Evolutionary conservation across 2,888 invertebrate species (phyloP), one percentile per base, ranked within the genome.

Genomic region (Latrodectus elegans): DNA sequence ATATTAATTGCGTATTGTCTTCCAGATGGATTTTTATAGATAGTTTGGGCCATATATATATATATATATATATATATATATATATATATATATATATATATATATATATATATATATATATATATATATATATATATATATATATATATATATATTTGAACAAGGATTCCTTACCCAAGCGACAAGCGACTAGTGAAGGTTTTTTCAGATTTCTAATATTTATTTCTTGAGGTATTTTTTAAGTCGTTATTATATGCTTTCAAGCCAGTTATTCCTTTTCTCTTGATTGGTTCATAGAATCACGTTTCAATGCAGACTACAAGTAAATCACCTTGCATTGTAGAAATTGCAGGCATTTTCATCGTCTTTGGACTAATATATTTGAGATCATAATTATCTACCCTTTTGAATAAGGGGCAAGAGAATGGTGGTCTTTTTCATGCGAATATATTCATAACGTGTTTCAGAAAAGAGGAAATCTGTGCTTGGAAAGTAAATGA

Each of bases 341-440:
- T 71, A 70, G 71, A 65, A 83, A 73, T 60, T 60, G 81, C 76
- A 22, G 67, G 72, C 53, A 51, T 71, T 77, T 83, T 83, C 83
- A 83, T 76, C 76, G 76, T 75, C 75, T 49, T 55, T 64, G 49
- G 64, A 76, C 71, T 83, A 83, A 83, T 83, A 76, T 60, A 72
- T 84, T 75, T 78, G 55, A 52, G 78, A 84, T 73, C 71, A 73
- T 84, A 84, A 84, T 84, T 78, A 84, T 84, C 78, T 52, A 51
- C 68, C 15, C 79, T 60, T 74, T 76, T 79, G 51, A 78, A 74
- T 74, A 67, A 74, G 84, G 51, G 71, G 83, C 26, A 22, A 74
- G 68, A 55, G 60, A 84, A 79, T 79, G 76, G 73, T 67, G 49
- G 55, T 17, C 84, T 84, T 84, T 79, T 84, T 78, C 78, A 79